A percentile compares a stretch with the other conserved stretches of the same genome.
phyloP scores from a whole-genome alignment of 2,113 vertebrate genomes.

The Sarotherodon lohbergeri region DNA sequence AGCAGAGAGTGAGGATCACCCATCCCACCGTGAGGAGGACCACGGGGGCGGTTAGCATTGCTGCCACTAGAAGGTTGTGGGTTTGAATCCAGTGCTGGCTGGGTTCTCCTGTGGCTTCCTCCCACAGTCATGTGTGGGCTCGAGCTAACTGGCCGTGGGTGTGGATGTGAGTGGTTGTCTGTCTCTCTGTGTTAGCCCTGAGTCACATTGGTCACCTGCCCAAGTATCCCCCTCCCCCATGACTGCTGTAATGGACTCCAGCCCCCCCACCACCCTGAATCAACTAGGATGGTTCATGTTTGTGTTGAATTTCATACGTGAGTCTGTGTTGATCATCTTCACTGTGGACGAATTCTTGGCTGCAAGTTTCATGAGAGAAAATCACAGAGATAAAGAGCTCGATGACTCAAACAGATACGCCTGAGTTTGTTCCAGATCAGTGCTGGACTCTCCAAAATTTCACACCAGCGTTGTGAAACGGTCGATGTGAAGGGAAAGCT shows the following conservation, averaged over 20 bases:
- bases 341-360: neutral
- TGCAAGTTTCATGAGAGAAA: neutral
- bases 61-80: neutral
- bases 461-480: neutral
- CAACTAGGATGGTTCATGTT: neutral
- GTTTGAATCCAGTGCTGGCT: neutral
- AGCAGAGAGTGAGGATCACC: neutral
- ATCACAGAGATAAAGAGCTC: rapidly evolving
- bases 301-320: neutral
- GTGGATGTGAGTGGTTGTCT: neutral
- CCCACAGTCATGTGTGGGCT: neutral
- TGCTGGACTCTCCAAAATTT: neutral
- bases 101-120: neutral
- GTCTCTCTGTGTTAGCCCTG: neutral
- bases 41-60: neutral
- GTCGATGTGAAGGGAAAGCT: neutral
- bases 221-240: too few species aligned
- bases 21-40: neutral
- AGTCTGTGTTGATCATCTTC: neutral
- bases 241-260: too few species aligned
- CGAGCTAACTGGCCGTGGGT: neutral
- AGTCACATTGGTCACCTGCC: neutral
- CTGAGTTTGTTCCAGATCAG: neutral
- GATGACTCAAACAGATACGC: neutral
- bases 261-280: neutral